Percentiles rank a stretch among this genome's conserved stretches.
Conservation (phyloP, 2,888 invertebrate genomes). For the Lysandra coridon region DNA sequence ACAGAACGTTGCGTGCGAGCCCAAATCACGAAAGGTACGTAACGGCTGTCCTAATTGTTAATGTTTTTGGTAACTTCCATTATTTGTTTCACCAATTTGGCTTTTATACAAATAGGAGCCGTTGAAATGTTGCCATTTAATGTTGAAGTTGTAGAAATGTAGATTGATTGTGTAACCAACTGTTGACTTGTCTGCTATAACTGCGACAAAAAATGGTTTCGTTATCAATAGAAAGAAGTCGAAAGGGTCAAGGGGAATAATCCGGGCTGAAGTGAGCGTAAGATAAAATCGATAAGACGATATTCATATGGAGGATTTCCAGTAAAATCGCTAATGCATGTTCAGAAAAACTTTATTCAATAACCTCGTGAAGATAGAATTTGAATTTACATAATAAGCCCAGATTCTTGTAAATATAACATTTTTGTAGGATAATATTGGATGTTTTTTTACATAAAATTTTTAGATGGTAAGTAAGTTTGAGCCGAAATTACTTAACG, state of each 20-base stretch:
- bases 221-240: not conserved
- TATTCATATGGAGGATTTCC: slow-evolving; percentile 2
- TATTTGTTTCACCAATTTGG: slow-evolving; percentile 26
- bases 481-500: no score
- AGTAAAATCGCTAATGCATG: slow-evolving; percentile 5
- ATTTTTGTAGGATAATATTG: not conserved
- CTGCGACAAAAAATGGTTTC: not conserved
- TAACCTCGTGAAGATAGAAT: not conserved
- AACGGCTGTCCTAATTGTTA: slow-evolving; percentile 28
- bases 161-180: not conserved
- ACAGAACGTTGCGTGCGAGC: slow-evolving; percentile 23
- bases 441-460: not conserved
- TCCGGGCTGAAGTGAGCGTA: not conserved
- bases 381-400: not conserved
- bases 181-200: no score
- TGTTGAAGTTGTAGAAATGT: not conserved
- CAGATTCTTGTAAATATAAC: not conserved
- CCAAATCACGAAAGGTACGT: slow-evolving; percentile 28
- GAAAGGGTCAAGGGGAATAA: not conserved
- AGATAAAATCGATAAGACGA: slow-evolving; percentile 19
- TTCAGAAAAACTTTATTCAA: not conserved
- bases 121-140: not conserved
- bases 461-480: no score
- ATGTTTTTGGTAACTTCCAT: slow-evolving; percentile 24
- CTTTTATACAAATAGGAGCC: slow-evolving; percentile 17